Evolutionary conservation across 2,797 vertebrate species (phyloP).

Genomic region (Pipistrellus nathusii): DNA sequence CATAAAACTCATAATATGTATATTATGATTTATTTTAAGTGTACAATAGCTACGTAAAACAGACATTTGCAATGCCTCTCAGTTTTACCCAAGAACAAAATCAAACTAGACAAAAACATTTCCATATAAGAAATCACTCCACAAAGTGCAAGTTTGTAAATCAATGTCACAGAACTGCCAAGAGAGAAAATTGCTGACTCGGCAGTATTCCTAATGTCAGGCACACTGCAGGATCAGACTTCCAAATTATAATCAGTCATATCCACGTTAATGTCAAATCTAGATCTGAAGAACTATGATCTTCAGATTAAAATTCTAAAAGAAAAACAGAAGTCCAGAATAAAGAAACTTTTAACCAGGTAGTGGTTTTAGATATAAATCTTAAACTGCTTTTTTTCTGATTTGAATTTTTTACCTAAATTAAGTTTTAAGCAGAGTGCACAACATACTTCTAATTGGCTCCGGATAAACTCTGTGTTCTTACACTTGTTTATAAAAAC

Average conservation of each 20-base stretch:
- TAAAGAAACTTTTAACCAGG: not conserved
- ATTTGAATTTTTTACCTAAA: not conserved
- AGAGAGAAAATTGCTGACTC: slow-evolving; percentile 50
- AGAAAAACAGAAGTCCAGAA: slow-evolving; percentile 40
- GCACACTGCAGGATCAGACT: not conserved
- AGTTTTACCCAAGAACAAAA: slow-evolving; percentile 37
- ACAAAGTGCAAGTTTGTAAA: slow-evolving; percentile 21
- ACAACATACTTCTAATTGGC: not conserved
- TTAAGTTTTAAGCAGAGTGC: slow-evolving; percentile 25
- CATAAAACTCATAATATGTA: not conserved
- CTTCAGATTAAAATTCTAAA: slow-evolving; percentile 37
- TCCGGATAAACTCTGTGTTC: not conserved
- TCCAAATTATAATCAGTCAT: slow-evolving; percentile 39
- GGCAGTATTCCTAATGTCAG: not conserved
- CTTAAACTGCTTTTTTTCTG: not conserved
- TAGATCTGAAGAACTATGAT: not conserved
- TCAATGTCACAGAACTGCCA: not conserved
- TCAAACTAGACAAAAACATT: not conserved
- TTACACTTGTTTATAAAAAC: slow-evolving; percentile 20
- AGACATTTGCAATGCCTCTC: not conserved
- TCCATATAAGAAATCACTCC: slow-evolving; percentile 26
- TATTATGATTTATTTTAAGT: not conserved
- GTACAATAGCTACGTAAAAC: not conserved
- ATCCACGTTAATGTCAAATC: not conserved
- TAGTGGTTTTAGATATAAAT: slow-evolving; percentile 19